Percentiles rank a stretch among this genome's conserved stretches.
Conservation (phyloP, 1,140 invertebrate species). For the Drosophila prosaltans region DNA sequence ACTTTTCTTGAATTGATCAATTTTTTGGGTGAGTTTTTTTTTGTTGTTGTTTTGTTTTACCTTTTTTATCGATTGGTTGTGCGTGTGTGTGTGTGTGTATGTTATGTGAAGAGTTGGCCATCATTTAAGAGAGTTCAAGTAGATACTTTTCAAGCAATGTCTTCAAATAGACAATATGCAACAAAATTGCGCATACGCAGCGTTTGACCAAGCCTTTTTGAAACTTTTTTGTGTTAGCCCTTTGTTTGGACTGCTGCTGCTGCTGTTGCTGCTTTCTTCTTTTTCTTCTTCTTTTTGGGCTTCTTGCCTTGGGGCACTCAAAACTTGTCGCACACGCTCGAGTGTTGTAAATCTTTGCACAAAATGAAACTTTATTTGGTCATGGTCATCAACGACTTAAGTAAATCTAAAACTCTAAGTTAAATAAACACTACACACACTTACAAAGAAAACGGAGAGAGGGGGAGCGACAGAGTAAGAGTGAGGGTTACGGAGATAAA, state of each 20-base stretch:
- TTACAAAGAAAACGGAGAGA: constrained; percentile 1
- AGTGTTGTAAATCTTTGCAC: constrained; percentile 77
- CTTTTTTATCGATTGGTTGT: neutral
- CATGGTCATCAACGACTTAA: constrained; percentile 79
- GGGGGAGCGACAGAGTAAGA: neutral
- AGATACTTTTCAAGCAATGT: constrained; percentile 18
- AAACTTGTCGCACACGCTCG: constrained; percentile 77
- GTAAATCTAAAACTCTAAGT: constrained; percentile 81
- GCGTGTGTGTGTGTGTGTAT: too few species aligned
- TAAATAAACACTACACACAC: constrained; percentile 67
- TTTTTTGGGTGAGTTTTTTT: neutral
- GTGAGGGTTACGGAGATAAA: neutral
- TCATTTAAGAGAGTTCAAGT: constrained; percentile 13
- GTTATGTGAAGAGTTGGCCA: neutral
- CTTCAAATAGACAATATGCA: constrained; percentile 22
- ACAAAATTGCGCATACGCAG: constrained; percentile 77
- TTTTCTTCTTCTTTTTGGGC: neutral
- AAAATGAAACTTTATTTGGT: constrained; percentile 81
- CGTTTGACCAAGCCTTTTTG: constrained; percentile 39
- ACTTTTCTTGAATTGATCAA: too few species aligned
- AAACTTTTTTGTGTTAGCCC: constrained; percentile 30
- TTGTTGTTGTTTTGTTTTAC: neutral
- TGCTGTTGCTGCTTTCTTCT: too few species aligned
- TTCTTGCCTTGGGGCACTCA: constrained; percentile 42
- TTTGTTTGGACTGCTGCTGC: constrained; percentile 32